Evolutionary conservation across 2,888 invertebrate genomes (phyloP), one percentile per base, ranked within the genome.

Genomic region (Venustoraphidia nigricollis): DNA sequence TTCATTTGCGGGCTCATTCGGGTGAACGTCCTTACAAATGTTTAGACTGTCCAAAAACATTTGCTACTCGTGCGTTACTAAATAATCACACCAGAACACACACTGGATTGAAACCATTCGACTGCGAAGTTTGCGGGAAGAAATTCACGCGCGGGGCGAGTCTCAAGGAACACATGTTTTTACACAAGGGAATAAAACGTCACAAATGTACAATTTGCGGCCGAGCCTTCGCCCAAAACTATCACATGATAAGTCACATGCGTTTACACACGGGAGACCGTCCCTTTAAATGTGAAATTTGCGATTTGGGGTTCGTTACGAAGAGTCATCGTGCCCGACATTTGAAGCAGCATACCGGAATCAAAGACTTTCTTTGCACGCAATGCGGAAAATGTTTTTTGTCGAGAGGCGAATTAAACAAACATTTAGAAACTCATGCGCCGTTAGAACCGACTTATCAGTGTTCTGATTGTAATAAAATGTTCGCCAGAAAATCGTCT

Each of bases 11-110:
- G 17, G 56, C 54, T 8, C 60, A 60, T 43, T 54, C 53, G 1
- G 58, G 57, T 8, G 54, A 58, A 50, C 55, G 53, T 27, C 59
- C 59, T 3, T 58, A 55, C 45, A 48, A 53, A 36, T 60, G 60
- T 49, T 52, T 54, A 9, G 53, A 52, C 43, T 59, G 60, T 17
- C 17, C 11, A 42, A 17, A 34, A 9, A 42, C 11, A 17, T 42
- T 42, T 34, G 34, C 17, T 10, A 34, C 27, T 9, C 9, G 27
- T 3, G n/a, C 34, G 42, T 34, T 42, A 8, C n/a, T 42, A 42
- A 42, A 42, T 4, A 34, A 34, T 34, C 42, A 42, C 34, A 13
- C 9, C 3, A 9, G 34, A 9, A 42, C 42, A 4, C 42, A 42
- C 17, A 27, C 34, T 5, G 42, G 42, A 4, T 17, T 34, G 9